These are phyloP conservation scores for Listrodromus nycthemerus DNA, from an alignment of 2,888 invertebrate genomes.

Conservation along the genomic window DNA sequence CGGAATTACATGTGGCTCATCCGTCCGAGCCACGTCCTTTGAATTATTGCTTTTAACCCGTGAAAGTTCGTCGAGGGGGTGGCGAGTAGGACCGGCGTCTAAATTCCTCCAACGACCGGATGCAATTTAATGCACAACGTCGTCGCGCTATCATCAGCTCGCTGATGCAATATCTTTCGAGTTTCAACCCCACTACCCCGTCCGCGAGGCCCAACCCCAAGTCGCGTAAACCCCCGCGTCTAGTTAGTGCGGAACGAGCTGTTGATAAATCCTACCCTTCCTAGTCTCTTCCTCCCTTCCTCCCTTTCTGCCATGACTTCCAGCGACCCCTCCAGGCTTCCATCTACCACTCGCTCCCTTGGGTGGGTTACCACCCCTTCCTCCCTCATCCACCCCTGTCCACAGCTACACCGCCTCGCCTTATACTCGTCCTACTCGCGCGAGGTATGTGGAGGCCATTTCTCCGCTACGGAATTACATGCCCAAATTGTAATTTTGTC, in stretches of 20 bases:
- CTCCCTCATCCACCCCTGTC: slow-evolving; percentile 69
- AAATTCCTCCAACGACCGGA: slow-evolving; percentile 82
- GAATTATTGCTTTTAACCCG: slow-evolving; percentile 36
- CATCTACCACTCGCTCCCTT: slow-evolving; percentile 56
- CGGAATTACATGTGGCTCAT: slow-evolving; percentile 16
- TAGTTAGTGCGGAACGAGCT: slow-evolving; percentile 83
- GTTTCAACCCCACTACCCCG: slow-evolving; percentile 70
- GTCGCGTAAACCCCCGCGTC: slow-evolving; percentile 77
- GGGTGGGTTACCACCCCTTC: slow-evolving; percentile 52
- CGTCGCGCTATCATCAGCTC: slow-evolving; percentile 80
- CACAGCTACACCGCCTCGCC: slow-evolving; percentile 44
- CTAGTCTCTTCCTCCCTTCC: slow-evolving; percentile 26
- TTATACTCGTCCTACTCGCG: slow-evolving; percentile 49
- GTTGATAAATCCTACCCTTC: slow-evolving; percentile 82
- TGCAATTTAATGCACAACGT: slow-evolving; percentile 83
- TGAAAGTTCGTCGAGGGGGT: slow-evolving; percentile 34
- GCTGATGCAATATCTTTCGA: slow-evolving; percentile 83
- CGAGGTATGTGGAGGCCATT: slow-evolving; percentile 82
- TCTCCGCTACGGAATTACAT: slow-evolving; percentile 83
- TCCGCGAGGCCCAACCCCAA: neutral
- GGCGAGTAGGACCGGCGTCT: slow-evolving; percentile 71
- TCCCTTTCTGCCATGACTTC: slow-evolving; percentile 60
- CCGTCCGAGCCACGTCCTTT: neutral
- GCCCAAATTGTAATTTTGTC: slow-evolving; percentile 84
- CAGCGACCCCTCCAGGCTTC: slow-evolving; percentile 39